Base-by-base conservation (phyloP, 1,140 invertebrate species). In the Subanguina moxae region DNA sequence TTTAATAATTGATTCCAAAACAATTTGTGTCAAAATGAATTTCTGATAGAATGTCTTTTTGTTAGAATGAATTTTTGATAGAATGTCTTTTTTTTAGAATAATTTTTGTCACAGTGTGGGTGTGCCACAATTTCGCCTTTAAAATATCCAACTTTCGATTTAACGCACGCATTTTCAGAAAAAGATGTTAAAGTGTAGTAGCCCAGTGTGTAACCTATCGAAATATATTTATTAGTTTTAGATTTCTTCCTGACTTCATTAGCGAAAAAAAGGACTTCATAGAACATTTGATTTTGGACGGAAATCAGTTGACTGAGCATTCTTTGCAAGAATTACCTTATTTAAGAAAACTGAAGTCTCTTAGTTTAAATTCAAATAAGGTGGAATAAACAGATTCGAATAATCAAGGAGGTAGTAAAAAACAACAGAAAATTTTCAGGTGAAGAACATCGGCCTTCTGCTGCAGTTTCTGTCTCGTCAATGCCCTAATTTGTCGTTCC, bases 251-350 rank as follows among this genome's bases (percentile, higher is more conserved):
- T 38, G 64, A 68, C 38, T 30, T 70, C 32, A 42, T 69, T 13
- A 32, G 25, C 25, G 59, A 68, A 57, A 56, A 71, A 45, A 21
- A 13, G 38, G 32, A 70, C 25, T 21, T 15, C 68, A 62, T 76
- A 27, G 70, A 76, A 62, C 74, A 76, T 62, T 64, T 76, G 57
- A 73, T 76, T 65, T 71, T 76, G 42, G 74, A 76, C 58, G 74
- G 65, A 62, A 76, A 76, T 62, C 61, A 76, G 38, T 57, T 76
- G 17, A 70, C 61, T 25, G 74, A 76, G 61, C 46, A 75, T 43
- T 30, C 65, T n/a, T 57, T 76, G 30, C 48, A 73, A 61, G 48
- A 58, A 11, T 13, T 69, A 28, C 68, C 68, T 19, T 42, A 28
- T 30, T 72, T 76, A 23, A 25, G 57, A 8, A 73, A 65, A 57